Percentiles rank a stretch among this genome's conserved stretches.
These are phyloP conservation scores for Eclectus roratus DNA, from an alignment of 2,113 vertebrate species.

Conservation along the genomic window DNA sequence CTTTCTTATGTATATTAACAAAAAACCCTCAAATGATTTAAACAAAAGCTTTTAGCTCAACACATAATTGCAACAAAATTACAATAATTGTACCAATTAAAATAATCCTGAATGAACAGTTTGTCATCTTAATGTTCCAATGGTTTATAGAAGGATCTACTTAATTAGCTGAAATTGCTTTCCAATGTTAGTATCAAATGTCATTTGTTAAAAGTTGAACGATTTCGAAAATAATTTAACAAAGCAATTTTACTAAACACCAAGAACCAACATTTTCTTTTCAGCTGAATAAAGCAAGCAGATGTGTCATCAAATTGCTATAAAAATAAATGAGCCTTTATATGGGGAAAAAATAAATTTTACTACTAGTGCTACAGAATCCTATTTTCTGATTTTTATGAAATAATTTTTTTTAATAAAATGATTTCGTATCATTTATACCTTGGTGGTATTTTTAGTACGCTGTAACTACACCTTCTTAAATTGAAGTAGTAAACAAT, in stretches of 20 bases:
- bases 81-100: conserved; percentile 99
- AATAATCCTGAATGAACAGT: conserved; percentile 97
- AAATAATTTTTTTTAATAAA: conserved; percentile 77
- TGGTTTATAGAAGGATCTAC: conserved; percentile 90
- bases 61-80: conserved; percentile 96
- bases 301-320: conserved; percentile 82
- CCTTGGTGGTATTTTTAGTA: conserved; percentile 58
- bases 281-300: conserved; percentile 82
- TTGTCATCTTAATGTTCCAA: conserved; percentile 96
- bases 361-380: conserved; percentile 74
- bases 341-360: conserved; percentile 79
- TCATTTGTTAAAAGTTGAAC: conserved; percentile 92
- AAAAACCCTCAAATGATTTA: conserved; percentile 84
- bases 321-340: conserved; percentile 85
- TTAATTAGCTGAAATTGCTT: conserved; percentile 95
- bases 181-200: conserved; percentile 91
- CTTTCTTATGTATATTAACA: conserved; percentile 79
- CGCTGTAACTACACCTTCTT: conserved; percentile 67
- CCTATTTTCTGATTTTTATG: conserved; percentile 72
- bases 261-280: conserved; percentile 82
- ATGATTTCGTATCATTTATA: conserved; percentile 68
- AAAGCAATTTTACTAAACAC: conserved; percentile 82
- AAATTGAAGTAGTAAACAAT: conserved; percentile 55
- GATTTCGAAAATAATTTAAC: conserved; percentile 86
- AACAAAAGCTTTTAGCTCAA: conserved; percentile 93